A percentile compares a stretch with the other conserved stretches of the same genome.
Conservation (phyloP, 1,140 invertebrate genomes). For the Oryzaephilus surinamensis region DNA sequence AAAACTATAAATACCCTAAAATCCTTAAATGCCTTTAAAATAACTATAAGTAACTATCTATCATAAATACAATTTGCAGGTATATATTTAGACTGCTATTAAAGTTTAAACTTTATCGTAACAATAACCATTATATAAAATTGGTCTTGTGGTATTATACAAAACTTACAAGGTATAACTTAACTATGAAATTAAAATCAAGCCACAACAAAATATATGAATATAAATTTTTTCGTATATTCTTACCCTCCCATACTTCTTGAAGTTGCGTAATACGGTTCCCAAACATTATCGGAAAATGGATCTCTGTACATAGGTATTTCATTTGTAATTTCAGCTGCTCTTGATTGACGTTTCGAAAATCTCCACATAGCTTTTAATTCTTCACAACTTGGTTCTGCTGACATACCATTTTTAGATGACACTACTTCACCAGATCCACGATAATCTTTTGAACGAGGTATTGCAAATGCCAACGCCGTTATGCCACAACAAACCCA, state of each 20-base stretch:
- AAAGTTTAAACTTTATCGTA: no score
- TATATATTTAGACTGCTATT: no score
- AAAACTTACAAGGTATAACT: no score
- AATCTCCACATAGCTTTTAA: slow-evolving; percentile 85
- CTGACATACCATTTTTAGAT: slow-evolving; percentile 23
- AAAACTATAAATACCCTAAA: no score
- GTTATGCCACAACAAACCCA: slow-evolving; percentile 14
- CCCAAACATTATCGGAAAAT: slow-evolving; percentile 70
- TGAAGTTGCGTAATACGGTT: slow-evolving; percentile 48
- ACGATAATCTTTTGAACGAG: slow-evolving; percentile 25
- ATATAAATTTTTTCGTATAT: slow-evolving; percentile 10
- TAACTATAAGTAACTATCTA: no score
- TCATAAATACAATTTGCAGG: no score
- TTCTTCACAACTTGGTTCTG: slow-evolving; percentile 75
- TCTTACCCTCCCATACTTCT: slow-evolving; percentile 41
- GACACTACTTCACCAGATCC: slow-evolving; percentile 26
- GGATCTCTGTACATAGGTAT: slow-evolving; percentile 69
- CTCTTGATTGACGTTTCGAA: slow-evolving; percentile 76
- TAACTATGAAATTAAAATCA: no score
- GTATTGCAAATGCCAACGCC: slow-evolving; percentile 20
- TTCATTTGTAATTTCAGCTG: slow-evolving; percentile 75
- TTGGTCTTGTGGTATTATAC: no score
- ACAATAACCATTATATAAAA: no score
- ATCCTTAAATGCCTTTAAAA: no score
- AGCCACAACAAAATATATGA: no score